Percentiles rank a stretch among this genome's conserved stretches.
These are phyloP conservation scores for Passer montanus DNA, from an alignment of 2,113 vertebrate genomes.

Conservation along the genomic window DNA sequence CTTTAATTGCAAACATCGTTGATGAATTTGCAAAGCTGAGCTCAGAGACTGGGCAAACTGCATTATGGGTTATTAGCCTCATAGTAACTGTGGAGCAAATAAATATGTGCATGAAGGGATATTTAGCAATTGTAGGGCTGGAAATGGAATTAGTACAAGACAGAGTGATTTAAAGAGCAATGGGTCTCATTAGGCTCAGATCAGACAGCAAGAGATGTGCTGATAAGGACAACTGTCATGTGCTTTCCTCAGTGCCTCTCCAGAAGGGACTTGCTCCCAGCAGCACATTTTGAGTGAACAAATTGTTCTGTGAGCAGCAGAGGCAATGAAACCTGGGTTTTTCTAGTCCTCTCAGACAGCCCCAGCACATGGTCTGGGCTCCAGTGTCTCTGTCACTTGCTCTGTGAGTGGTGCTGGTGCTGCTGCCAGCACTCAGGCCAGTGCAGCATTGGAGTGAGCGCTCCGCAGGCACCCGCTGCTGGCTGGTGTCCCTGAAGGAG, in stretches of 20 bases:
- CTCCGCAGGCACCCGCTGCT: accelerated
- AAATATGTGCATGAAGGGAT: background rate
- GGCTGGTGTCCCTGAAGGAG: background rate
- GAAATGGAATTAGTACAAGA: background rate
- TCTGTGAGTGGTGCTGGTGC: accelerated
- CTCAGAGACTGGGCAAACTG: background rate
- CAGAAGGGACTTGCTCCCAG: background rate
- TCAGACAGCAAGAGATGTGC: background rate
- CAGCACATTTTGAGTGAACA: background rate
- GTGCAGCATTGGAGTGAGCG: accelerated
- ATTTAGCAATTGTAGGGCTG: background rate
- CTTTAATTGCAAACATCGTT: background rate
- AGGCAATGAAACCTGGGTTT: background rate
- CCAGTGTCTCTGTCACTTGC: background rate
- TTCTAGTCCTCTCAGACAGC: background rate
- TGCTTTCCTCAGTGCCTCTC: background rate
- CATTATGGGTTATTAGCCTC: background rate
- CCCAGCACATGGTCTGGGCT: background rate
- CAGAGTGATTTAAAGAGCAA: background rate
- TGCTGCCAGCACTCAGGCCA: accelerated
- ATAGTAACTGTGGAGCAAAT: background rate
- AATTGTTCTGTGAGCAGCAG: background rate
- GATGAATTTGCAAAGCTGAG: background rate
- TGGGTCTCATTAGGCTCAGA: background rate
- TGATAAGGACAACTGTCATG: background rate